A percentile compares a stretch with the other conserved stretches of the same genome.
Evolutionary conservation across 2,888 invertebrate species (phyloP).

Genomic region (Epistrophe eligans): DNA sequence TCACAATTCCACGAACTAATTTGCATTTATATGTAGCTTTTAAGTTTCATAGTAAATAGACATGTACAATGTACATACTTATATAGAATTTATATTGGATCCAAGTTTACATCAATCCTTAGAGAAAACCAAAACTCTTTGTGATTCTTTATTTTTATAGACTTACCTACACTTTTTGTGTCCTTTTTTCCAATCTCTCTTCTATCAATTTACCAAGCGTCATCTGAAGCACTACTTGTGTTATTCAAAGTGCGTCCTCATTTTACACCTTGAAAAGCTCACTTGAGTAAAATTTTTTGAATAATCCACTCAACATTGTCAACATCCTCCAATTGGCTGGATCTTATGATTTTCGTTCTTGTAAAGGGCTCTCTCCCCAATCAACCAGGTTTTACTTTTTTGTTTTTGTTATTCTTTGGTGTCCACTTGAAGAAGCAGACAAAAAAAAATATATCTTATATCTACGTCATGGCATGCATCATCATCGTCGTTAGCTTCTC

Average conservation of each 20-base stretch:
- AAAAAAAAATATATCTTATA: neutral
- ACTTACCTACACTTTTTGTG: neutral
- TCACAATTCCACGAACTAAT: no score
- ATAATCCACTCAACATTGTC: constrained; percentile 73
- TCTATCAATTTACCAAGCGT: constrained; percentile 34
- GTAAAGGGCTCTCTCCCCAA: constrained; percentile 28
- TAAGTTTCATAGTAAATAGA: no score
- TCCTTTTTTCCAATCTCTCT: constrained; percentile 8
- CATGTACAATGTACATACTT: no score
- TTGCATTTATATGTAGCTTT: no score
- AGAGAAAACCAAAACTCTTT: neutral
- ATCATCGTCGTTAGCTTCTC: constrained; percentile 24
- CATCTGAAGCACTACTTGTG: constrained; percentile 43
- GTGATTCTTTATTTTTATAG: neutral
- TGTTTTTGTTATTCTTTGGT: constrained; percentile 51
- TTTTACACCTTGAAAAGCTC: constrained; percentile 60
- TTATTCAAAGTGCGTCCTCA: constrained; percentile 58
- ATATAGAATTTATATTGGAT: no score
- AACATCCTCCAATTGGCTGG: constrained; percentile 68
- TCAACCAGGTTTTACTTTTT: constrained; percentile 30
- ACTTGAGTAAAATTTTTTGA: constrained; percentile 55
- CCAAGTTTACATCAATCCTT: neutral
- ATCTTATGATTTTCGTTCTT: constrained; percentile 46
- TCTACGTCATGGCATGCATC: constrained; percentile 65
- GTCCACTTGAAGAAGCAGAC: constrained; percentile 55